Evolutionary conservation across 2,113 vertebrate genomes (phyloP), one percentile per base, ranked within the genome.

Genomic region (Sphyrna mokarran): DNA sequence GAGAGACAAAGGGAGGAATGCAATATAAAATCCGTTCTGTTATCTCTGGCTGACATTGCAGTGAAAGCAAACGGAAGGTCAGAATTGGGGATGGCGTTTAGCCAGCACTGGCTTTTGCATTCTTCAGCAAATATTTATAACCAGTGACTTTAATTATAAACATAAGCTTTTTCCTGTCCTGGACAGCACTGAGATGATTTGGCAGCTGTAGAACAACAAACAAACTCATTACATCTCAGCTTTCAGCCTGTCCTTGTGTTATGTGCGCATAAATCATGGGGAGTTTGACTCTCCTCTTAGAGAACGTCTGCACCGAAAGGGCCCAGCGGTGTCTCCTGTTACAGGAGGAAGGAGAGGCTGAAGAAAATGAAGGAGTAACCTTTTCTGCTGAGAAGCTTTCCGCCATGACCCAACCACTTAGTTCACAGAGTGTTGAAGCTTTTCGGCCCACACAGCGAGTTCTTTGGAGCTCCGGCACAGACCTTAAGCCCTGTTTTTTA

Each of bases 61-160:
- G 68, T 95, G 69, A 72, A 95, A 72, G 68, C 37, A 95, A 95
- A 29, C 3, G 22, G 14, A 23, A 94, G 58, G 22, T 70, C 68
- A 48, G 13, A 26, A 20, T 72, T 95, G 43, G 9, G 58, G 37
- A 4, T 95, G 94, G 94, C 68, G 4, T 29, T 33, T 0, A 10
- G 37, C 94, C 94, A 72, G 6, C 40, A 26, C 23, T 54, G 68
- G 40, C 48, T 23, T 11, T 43, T 33, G 23, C 18, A 11, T 94
- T 69, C 66, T 69, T 94, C 66, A 23, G 37, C 63, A 68, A 68
- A 7, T 29, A 95, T 95, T 95, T 95, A 95, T 95, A 72, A 95
- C 68, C 37, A 72, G 37, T 95, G 94, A 95, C 68, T 95, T n/a
- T 95, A 70, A 72, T 72, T 95, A 95, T 48, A 95, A 95, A 95